A percentile compares a stretch with the other conserved stretches of the same genome.
Conservation (phyloP, 2,888 invertebrate genomes). For the Orchesellides sinensis region DNA sequence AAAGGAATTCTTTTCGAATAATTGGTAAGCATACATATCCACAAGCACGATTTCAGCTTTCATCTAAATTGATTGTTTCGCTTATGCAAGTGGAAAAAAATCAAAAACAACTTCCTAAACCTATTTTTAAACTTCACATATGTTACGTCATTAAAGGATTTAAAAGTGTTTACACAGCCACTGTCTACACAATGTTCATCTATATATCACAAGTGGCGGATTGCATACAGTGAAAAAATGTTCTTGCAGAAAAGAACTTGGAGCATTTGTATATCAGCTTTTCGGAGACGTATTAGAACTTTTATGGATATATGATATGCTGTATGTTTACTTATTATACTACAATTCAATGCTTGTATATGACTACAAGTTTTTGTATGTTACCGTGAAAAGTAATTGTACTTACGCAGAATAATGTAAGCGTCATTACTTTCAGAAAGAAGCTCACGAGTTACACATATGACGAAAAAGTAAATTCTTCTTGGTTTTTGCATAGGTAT, state of each 20-base stretch:
- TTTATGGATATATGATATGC: too few relatives aligned
- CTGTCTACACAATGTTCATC: constrained; percentile 47
- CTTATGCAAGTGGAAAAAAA: constrained; percentile 53
- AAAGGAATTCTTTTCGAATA: too few relatives aligned
- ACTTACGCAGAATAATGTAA: constrained; percentile 6
- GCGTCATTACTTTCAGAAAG: background rate
- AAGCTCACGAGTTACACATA: background rate
- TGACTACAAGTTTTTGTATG: background rate
- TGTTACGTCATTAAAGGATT: constrained; percentile 56
- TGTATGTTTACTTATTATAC: background rate
- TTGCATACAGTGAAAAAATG: background rate
- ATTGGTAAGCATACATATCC: too few relatives aligned
- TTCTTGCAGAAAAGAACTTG: background rate
- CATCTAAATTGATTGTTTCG: constrained; percentile 56
- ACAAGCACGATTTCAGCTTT: constrained; percentile 16
- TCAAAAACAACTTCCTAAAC: constrained; percentile 56
- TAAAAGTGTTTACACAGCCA: constrained; percentile 56
- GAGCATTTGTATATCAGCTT: too few relatives aligned
- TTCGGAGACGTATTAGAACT: too few relatives aligned
- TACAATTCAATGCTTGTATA: background rate
- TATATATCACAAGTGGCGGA: background rate
- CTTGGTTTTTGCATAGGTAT: constrained; percentile 20
- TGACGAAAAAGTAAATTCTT: constrained; percentile 15
- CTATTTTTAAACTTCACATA: constrained; percentile 60
- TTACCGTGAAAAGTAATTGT: constrained; percentile 8